Conservation (phyloP, 2,797 vertebrate species). For the Zalophus californianus region DNA sequence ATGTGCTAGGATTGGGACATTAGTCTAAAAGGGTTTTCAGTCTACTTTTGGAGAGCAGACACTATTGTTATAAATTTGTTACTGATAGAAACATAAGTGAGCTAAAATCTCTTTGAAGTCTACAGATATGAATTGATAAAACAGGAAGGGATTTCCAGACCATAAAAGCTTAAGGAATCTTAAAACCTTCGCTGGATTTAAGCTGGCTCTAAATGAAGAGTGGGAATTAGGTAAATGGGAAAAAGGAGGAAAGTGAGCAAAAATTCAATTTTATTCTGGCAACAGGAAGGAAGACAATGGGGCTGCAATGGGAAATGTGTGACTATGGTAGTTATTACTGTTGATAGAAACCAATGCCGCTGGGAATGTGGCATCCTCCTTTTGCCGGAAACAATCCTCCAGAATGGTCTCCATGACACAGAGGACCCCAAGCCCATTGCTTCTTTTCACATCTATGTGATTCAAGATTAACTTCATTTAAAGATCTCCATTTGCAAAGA, state of each 20-base stretch:
- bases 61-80: neutral
- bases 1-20: neutral
- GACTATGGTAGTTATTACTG: neutral
- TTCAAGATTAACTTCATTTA: neutral
- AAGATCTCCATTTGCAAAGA: neutral
- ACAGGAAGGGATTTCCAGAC: neutral
- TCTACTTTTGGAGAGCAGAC: neutral
- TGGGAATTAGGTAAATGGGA: neutral
- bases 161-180: neutral
- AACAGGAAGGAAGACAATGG: no score
- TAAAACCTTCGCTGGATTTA: neutral
- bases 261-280: neutral
- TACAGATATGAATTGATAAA: neutral
- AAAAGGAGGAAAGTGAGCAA: neutral
- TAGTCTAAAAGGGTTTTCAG: neutral
- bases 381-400: neutral
- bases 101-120: neutral
- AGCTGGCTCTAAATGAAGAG: neutral
- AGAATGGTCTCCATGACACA: neutral
- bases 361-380: neutral
- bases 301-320: no score
- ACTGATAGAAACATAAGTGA: neutral
- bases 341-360: neutral
- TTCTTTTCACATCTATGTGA: neutral
- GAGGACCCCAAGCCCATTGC: neutral